Percentiles rank a stretch among this genome's conserved stretches.
phyloP scores from a whole-genome alignment of 1,140 invertebrate species.

The Babylonia areolata region DNA sequence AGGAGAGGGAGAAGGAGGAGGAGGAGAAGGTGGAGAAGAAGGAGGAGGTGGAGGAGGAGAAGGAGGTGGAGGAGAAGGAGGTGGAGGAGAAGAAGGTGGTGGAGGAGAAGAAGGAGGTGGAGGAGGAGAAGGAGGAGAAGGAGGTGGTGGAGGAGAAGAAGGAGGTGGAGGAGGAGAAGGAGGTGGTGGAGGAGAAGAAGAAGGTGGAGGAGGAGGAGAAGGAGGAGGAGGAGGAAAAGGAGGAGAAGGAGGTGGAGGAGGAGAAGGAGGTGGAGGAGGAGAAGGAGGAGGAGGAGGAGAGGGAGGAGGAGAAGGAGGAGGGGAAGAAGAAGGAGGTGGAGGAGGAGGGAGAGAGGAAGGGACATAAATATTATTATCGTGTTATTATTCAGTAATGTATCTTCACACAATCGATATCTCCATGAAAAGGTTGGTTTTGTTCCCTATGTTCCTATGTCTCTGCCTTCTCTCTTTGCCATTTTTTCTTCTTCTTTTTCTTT shows the following conservation, averaged over 20 bases:
- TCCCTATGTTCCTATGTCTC: too few relatives aligned
- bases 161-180: too few relatives aligned
- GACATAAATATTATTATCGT: neutral
- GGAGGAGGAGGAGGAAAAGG: neutral
- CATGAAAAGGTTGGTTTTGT: too few relatives aligned
- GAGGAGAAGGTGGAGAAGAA: neutral
- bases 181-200: too few relatives aligned
- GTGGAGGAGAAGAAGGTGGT: too few relatives aligned
- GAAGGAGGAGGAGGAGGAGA: neutral
- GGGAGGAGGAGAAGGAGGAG: conserved; percentile 22
- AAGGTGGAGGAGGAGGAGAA: neutral
- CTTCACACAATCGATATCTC: too few relatives aligned
- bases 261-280: neutral
- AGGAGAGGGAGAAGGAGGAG: too few relatives aligned
- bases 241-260: conserved; percentile 1
- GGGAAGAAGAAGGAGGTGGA: neutral
- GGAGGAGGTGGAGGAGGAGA: neutral
- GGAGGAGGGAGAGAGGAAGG: neutral
- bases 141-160: too few relatives aligned
- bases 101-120: too few relatives aligned
- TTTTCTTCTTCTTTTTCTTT: too few relatives aligned
- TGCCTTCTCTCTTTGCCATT: too few relatives aligned
- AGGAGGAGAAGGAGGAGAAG: neutral
- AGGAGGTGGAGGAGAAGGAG: neutral
- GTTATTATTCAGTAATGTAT: too few relatives aligned